Evolutionary conservation across 2,888 invertebrate species (phyloP).

Genomic region (Coenonympha arcania): DNA sequence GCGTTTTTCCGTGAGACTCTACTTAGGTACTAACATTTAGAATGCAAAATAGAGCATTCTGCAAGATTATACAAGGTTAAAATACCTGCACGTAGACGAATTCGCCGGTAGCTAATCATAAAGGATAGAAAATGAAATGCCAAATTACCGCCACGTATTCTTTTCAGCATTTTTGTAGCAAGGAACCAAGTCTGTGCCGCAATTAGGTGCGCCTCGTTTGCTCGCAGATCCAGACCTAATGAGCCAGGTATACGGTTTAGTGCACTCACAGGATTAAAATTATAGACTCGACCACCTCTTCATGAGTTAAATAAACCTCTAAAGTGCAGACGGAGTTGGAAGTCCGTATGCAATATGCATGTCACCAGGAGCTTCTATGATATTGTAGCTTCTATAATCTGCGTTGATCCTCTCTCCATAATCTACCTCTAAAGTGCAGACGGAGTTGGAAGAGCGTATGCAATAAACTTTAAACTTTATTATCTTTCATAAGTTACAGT

Average conservation of each 20-base stretch:
- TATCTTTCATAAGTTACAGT: too few species aligned
- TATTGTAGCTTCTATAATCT: too few species aligned
- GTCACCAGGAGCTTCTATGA: too few species aligned
- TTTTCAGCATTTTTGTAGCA: conserved; percentile 25
- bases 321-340: too few species aligned
- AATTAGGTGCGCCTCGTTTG: conserved; percentile 66
- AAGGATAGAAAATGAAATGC: conserved; percentile 8
- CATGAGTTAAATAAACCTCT: too few species aligned
- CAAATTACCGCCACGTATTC: conserved; percentile 12
- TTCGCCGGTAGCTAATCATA: conserved; percentile 1
- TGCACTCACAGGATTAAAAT: conserved; percentile 23
- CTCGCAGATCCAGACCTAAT: conserved; percentile 66
- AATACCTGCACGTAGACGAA: background rate
- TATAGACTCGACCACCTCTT: background rate
- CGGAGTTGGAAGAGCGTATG: too few species aligned
- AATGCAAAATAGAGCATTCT: background rate
- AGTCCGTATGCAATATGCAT: too few species aligned
- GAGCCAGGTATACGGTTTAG: conserved; percentile 66
- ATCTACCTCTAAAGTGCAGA: too few species aligned
- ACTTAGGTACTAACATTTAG: too few species aligned
- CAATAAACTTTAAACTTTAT: too few species aligned
- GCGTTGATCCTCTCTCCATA: too few species aligned
- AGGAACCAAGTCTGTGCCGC: conserved; percentile 36
- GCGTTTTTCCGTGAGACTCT: too few species aligned
- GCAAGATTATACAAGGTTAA: background rate